Conservation (phyloP, 2,888 invertebrate genomes). For the Drosophila birchii region DNA sequence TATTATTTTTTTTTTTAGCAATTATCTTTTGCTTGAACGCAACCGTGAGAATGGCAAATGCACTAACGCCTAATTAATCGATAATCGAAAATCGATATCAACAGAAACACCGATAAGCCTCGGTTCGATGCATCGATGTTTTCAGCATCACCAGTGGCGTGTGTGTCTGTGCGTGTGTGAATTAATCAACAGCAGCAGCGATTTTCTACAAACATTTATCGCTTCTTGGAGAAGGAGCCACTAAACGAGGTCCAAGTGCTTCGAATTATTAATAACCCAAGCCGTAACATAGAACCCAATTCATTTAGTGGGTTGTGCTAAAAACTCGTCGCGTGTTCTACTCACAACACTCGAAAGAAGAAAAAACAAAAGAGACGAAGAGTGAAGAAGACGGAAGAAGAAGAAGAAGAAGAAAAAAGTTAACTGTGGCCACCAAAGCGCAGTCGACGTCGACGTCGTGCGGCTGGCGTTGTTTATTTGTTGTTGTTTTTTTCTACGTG, state of each 20-base stretch:
- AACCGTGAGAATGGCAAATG: background rate
- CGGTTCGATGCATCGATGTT: too few species aligned
- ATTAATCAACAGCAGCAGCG: too few species aligned
- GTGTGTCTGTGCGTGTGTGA: too few species aligned
- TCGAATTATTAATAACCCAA: slow-evolving; percentile 23
- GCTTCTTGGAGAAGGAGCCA: slow-evolving; percentile 22
- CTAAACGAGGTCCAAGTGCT: slow-evolving; percentile 21
- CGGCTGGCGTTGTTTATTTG: slow-evolving; percentile 42
- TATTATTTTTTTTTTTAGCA: background rate
- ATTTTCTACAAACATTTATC: too few species aligned
- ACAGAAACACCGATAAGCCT: too few species aligned
- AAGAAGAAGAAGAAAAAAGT: slow-evolving; percentile 39
- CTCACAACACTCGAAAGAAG: background rate
- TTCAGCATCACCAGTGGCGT: too few species aligned
- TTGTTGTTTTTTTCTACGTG: slow-evolving; percentile 25
- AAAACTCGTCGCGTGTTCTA: slow-evolving; percentile 19
- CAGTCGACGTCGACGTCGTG: slow-evolving; percentile 25
- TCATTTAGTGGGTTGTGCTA: slow-evolving; percentile 14
- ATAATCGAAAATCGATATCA: too few species aligned
- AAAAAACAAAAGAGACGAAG: background rate
- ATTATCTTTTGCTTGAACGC: slow-evolving; percentile 4
- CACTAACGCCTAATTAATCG: too few species aligned
- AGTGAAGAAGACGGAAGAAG: slow-evolving; percentile 9
- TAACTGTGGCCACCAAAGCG: slow-evolving; percentile 45
- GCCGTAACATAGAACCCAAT: background rate